Conservation (phyloP, 2,888 invertebrate genomes). For the Drosophila kambysellisi region DNA sequence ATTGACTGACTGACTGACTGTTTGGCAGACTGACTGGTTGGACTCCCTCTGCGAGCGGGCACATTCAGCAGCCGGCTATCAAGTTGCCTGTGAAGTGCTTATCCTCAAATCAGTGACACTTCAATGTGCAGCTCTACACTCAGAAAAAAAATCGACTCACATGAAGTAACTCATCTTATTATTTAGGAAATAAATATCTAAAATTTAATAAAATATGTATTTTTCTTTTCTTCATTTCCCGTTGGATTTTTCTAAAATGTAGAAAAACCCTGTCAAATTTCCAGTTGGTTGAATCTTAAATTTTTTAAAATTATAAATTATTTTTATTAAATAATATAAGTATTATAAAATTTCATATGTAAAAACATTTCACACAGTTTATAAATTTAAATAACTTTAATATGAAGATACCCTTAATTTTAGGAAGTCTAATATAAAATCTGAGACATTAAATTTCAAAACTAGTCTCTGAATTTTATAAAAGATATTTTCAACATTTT, state of each 20-base stretch:
- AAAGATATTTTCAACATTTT: too few species aligned
- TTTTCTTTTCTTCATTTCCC: neutral
- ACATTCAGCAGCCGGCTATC: slow-evolving; percentile 70
- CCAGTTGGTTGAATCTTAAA: neutral
- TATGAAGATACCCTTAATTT: too few species aligned
- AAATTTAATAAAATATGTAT: neutral
- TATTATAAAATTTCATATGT: neutral
- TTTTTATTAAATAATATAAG: too few species aligned
- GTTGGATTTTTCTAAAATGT: too few species aligned
- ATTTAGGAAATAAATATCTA: neutral
- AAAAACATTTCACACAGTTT: neutral
- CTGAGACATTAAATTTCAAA: too few species aligned
- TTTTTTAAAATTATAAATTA: too few species aligned
- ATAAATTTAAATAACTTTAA: too few species aligned
- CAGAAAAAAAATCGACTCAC: neutral
- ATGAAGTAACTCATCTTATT: neutral
- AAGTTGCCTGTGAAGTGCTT: slow-evolving; percentile 81
- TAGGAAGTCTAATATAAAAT: too few species aligned
- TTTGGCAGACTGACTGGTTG: slow-evolving; percentile 36
- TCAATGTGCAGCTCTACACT: slow-evolving; percentile 75
- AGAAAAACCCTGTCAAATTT: too few species aligned
- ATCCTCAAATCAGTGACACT: slow-evolving; percentile 82
- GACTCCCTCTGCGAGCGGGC: slow-evolving; percentile 34
- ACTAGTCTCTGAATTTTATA: too few species aligned
- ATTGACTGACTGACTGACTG: slow-evolving; percentile 32